Conservation (phyloP, 2,888 invertebrate species). For the Kuschelorhynchus macadamiae region DNA sequence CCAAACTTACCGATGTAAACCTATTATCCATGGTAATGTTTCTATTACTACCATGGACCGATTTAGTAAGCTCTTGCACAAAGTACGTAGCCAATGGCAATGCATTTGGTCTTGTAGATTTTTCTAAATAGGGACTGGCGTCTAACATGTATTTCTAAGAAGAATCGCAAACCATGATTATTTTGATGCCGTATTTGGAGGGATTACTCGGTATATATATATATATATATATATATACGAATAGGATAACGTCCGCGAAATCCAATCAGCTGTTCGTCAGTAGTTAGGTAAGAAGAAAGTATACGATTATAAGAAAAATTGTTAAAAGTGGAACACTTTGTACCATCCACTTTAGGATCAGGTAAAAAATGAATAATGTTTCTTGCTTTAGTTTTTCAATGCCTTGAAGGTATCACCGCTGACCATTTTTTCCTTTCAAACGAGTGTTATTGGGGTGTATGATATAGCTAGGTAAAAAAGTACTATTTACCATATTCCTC, state of each 20-base stretch:
- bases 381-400: too few relatives aligned
- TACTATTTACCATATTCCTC: too few relatives aligned
- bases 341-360: too few relatives aligned
- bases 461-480: too few relatives aligned
- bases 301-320: too few relatives aligned
- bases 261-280: constrained; percentile 19
- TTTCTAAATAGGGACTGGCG: constrained; percentile 4
- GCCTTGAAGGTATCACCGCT: too few relatives aligned
- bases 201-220: constrained; percentile 25
- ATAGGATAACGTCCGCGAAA: constrained; percentile 13
- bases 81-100: constrained; percentile 3
- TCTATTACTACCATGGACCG: constrained; percentile 3
- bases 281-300: constrained; percentile 9
- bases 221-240: too few relatives aligned
- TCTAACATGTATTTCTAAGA: constrained; percentile 13
- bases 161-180: constrained; percentile 17
- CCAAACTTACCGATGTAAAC: constrained; percentile 2
- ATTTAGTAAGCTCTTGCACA: constrained; percentile 5
- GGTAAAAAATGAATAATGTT: too few relatives aligned
- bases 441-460: too few relatives aligned
- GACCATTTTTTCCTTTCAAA: too few relatives aligned
- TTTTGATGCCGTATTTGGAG: constrained; percentile 14
- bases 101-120: constrained; percentile 12
- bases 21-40: constrained; percentile 3
- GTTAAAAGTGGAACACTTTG: too few relatives aligned